Evolutionary conservation across 1,140 invertebrate species (phyloP).

Genomic region (Neotoxoptera formosana): DNA sequence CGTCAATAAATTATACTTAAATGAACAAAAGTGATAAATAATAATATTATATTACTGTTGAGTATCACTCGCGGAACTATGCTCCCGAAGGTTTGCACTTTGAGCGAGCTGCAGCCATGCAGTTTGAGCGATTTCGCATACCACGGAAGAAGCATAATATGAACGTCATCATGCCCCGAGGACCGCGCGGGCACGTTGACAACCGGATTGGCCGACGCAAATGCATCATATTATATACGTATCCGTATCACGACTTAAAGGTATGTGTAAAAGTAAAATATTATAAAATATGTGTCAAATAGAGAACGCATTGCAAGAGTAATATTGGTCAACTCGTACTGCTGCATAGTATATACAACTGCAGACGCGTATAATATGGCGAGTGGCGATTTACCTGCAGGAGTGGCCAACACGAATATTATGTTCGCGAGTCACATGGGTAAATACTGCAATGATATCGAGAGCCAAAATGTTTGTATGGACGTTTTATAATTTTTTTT

Average conservation of each 20-base stretch:
- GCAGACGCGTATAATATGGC: no score
- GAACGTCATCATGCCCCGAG: no score
- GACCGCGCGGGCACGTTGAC: neutral
- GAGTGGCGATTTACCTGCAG: no score
- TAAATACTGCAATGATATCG: no score
- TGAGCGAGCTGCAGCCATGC: neutral
- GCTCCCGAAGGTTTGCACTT: neutral
- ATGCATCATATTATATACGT: neutral
- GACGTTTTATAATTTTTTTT: no score
- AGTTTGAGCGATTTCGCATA: neutral
- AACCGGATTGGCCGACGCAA: neutral
- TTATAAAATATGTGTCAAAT: constrained; percentile 18
- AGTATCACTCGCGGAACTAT: neutral
- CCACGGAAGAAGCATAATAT: no score
- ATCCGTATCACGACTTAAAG: neutral
- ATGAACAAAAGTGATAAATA: no score
- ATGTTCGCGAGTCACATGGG: no score
- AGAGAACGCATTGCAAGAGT: neutral
- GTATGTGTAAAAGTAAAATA: neutral
- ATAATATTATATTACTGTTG: neutral
- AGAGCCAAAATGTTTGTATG: no score
- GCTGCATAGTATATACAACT: no score
- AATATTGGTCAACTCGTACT: neutral
- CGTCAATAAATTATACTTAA: neutral
- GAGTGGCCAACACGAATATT: no score